These are phyloP conservation scores for Pipistrellus nathusii DNA, from an alignment of 2,797 vertebrate species.

Conservation along the genomic window DNA sequence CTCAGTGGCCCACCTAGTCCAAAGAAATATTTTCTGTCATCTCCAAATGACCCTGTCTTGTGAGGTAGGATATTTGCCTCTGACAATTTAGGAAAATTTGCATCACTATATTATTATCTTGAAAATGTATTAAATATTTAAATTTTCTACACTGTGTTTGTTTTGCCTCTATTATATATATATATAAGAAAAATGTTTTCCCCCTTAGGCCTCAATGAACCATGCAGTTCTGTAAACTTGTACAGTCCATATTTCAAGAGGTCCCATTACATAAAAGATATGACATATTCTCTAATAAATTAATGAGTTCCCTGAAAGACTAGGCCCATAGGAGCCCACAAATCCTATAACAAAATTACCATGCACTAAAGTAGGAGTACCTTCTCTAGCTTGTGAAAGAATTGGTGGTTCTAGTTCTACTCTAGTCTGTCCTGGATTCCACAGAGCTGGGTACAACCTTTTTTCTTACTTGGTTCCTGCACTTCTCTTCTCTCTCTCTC, in stretches of 20 bases:
- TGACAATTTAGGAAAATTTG: slow-evolving; percentile 50
- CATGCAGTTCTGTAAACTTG: slow-evolving; percentile 43
- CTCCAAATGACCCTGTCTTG: background rate
- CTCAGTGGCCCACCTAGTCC: background rate
- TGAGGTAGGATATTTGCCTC: slow-evolving; percentile 42
- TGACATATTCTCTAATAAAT: slow-evolving; percentile 51
- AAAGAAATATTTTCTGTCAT: slow-evolving; percentile 63
- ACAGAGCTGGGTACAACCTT: background rate
- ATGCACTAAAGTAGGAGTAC: background rate
- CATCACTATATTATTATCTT: background rate
- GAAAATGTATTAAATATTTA: background rate
- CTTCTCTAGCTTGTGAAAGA: background rate
- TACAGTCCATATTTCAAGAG: background rate
- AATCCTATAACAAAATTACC: slow-evolving; percentile 35
- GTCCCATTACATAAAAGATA: slow-evolving; percentile 50
- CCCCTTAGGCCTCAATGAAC: slow-evolving; percentile 45
- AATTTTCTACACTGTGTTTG: background rate
- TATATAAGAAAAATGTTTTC: background rate
- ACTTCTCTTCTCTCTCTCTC: background rate
- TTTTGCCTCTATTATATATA: background rate
- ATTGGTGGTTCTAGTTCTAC: background rate
- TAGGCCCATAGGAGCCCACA: background rate
- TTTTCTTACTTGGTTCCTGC: background rate
- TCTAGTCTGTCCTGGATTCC: background rate
- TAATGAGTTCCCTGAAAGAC: slow-evolving; percentile 34